Evolutionary conservation across 2,888 invertebrate species (phyloP).

Genomic region (Sphaerophoria rueppellii): DNA sequence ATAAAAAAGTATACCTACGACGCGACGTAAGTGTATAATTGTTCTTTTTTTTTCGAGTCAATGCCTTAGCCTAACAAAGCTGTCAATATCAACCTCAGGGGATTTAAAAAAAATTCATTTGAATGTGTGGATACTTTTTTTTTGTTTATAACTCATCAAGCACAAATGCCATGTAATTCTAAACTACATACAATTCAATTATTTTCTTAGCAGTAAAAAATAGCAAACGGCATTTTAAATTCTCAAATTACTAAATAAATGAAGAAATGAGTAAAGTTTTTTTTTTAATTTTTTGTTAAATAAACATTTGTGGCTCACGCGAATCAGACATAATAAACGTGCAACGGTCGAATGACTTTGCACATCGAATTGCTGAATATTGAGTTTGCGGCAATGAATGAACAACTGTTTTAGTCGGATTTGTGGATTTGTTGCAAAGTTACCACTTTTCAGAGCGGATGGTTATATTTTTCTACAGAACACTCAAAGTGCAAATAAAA

Average conservation of each 20-base stretch:
- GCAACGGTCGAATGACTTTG: slow-evolving; percentile 22
- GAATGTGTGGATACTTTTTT: background rate
- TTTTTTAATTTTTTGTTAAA: background rate
- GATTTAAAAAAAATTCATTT: background rate
- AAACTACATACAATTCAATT: slow-evolving; percentile 1
- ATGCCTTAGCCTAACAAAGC: background rate
- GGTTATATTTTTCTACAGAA: background rate
- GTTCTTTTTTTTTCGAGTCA: too few species aligned
- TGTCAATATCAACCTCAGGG: background rate
- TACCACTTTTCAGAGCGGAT: background rate
- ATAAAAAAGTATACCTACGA: background rate
- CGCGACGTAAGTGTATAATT: background rate
- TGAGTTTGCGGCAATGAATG: background rate
- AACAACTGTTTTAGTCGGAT: background rate
- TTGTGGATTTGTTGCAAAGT: slow-evolving; percentile 18
- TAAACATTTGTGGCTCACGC: slow-evolving; percentile 1
- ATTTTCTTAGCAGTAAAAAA: slow-evolving; percentile 9
- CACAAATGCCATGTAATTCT: slow-evolving; percentile 23
- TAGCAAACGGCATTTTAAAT: background rate
- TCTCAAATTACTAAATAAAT: slow-evolving; percentile 36
- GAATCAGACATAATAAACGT: slow-evolving; percentile 23
- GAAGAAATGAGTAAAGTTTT: background rate
- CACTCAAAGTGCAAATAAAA: background rate
- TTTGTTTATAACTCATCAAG: background rate
- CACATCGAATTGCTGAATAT: background rate